Conservation (phyloP, 2,888 invertebrate species). For the Drosophila multiciliata region DNA sequence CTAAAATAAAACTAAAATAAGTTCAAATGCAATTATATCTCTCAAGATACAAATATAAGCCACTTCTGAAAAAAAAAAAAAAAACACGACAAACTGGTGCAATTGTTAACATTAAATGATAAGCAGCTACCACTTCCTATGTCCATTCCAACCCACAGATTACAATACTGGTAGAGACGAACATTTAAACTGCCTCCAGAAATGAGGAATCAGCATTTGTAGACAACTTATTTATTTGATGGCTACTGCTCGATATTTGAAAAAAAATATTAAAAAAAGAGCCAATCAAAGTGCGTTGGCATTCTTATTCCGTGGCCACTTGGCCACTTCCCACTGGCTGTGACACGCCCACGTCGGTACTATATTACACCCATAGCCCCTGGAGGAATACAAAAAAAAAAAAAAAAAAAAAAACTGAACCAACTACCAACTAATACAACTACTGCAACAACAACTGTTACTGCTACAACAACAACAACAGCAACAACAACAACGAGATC, state of each 20-base stretch:
- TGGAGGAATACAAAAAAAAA: constrained; percentile 9
- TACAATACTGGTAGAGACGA: not conserved
- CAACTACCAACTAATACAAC: not conserved
- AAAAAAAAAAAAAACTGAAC: constrained; percentile 5
- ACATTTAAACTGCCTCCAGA: not conserved
- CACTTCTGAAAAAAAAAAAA: not conserved
- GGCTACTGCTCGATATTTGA: constrained; percentile 34
- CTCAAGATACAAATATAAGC: not conserved
- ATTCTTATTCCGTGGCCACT: constrained; percentile 22
- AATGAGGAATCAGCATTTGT: constrained; percentile 23
- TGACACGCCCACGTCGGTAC: constrained; percentile 40
- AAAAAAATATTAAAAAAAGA: not conserved
- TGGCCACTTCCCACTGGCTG: constrained; percentile 20
- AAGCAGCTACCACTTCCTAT: constrained; percentile 7
- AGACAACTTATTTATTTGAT: constrained; percentile 21
- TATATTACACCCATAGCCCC: constrained; percentile 22
- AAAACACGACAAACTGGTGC: constrained; percentile 9
- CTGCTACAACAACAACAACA: not conserved
- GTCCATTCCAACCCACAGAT: constrained; percentile 9
- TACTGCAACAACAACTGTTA: not conserved
- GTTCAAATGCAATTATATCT: not conserved
- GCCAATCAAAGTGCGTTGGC: constrained; percentile 37
- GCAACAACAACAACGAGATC: not conserved
- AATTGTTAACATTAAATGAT: constrained; percentile 11
- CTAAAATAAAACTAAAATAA: not conserved